phyloP scores from a whole-genome alignment of 2,113 vertebrate species.

The Chascanopsetta lugubris region DNA sequence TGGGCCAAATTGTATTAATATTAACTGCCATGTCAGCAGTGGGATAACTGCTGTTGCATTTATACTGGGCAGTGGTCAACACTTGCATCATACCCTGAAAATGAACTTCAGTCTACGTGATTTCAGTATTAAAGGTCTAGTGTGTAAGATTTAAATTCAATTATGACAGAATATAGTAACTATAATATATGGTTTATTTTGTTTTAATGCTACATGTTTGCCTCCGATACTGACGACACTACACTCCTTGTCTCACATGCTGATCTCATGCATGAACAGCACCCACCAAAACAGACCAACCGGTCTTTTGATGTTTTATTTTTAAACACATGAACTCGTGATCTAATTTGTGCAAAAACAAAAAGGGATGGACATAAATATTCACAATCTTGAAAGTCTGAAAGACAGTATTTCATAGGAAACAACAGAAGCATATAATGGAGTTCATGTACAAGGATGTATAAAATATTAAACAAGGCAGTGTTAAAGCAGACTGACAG shows the following conservation, averaged over 20 bases:
- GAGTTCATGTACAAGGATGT: slow-evolving; percentile 28
- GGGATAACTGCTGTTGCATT: slow-evolving; percentile 34
- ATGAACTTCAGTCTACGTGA: slow-evolving; percentile 27
- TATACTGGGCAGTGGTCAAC: slow-evolving; percentile 39
- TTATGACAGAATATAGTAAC: too few relatives aligned
- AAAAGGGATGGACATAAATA: slow-evolving; percentile 15
- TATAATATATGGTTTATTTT: too few relatives aligned
- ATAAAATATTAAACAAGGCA: slow-evolving; percentile 28
- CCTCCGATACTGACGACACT: background rate
- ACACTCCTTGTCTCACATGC: background rate
- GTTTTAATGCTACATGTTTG: slow-evolving; percentile 1
- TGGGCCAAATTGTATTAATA: slow-evolving; percentile 72
- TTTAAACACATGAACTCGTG: slow-evolving; percentile 37
- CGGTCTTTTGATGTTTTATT: slow-evolving; percentile 53
- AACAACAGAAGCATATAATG: slow-evolving; percentile 11
- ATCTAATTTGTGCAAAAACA: slow-evolving; percentile 24
- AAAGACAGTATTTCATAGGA: slow-evolving; percentile 12
- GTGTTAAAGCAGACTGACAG: background rate
- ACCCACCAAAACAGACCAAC: slow-evolving; percentile 29
- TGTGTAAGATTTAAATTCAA: too few relatives aligned
- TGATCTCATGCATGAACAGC: slow-evolving; percentile 19
- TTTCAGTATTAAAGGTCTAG: too few relatives aligned
- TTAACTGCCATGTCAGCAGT: slow-evolving; percentile 53
- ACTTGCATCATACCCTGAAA: slow-evolving; percentile 40
- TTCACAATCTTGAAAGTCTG: slow-evolving; percentile 25